Percentiles rank a stretch among this genome's conserved stretches.
Evolutionary conservation across 2,113 vertebrate species (phyloP).

Genomic region (Aegithalos caudatus): DNA sequence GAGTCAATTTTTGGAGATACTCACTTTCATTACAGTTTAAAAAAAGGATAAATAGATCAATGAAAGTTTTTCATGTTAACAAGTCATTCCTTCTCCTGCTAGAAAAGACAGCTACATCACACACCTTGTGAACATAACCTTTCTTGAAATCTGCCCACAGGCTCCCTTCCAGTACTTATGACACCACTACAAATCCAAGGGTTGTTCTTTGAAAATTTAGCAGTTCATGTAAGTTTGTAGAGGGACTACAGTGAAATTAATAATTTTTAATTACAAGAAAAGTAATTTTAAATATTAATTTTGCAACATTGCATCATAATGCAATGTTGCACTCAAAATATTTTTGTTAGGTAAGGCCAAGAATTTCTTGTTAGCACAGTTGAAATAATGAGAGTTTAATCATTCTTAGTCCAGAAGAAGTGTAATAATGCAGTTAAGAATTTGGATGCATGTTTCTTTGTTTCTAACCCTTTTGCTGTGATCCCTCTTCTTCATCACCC

Average conservation of each 20-base stretch:
- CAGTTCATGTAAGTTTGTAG: background rate
- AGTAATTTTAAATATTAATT: background rate
- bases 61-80: background rate
- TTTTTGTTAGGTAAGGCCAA: background rate
- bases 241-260: background rate
- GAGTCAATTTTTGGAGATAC: background rate
- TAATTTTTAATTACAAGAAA: background rate
- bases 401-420: background rate
- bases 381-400: background rate
- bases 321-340: background rate
- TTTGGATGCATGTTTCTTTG: background rate
- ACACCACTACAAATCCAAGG: background rate
- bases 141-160: background rate
- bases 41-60: background rate
- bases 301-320: background rate
- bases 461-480: background rate
- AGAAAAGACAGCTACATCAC: background rate
- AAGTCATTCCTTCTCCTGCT: background rate
- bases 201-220: background rate
- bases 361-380: background rate
- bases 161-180: background rate
- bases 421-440: background rate
- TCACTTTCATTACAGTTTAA: background rate
- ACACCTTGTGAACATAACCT: fast-evolving
- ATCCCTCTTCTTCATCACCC: background rate